Evolutionary conservation across 2,888 invertebrate species (phyloP), one percentile per base, ranked within the genome.

Genomic region (Coelopa pilipes): DNA sequence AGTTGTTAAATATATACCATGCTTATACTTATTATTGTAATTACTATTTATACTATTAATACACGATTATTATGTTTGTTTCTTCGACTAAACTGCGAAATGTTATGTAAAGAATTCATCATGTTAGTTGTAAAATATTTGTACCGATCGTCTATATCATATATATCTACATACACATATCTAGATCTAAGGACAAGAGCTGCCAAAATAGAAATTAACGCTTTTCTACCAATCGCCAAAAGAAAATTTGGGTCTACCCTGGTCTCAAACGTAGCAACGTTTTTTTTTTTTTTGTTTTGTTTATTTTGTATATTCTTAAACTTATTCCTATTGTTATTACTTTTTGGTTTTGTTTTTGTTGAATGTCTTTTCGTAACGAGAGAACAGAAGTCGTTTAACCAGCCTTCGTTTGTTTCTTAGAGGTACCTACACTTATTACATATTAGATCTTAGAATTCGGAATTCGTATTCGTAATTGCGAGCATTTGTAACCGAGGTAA

Each of bases 51-150:
- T 9, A 17, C 57, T 12, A 59, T 24, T 59, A 4, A 57, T 9
- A 17, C 57, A 19, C 17, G 19, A 55, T 7, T 19, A 21, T 21
- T 34, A 34, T 34, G 34, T 34, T 34, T 7, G 34, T 34, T 34
- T 34, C 34, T 34, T 34, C 34, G 34, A 34, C 34, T 34, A 34
- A 65, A 47, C 19, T n/a, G 12, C 5, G 46, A 65, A 65, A 46
- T 65, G 47, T 65, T 65, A 46, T 65, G 17, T 65, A 65, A 62
- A 65, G 24, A 46, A 17, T 17, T 46, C 19, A 65, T 45, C 19
- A 65, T 65, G 47, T 17, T 46, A 47, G 46, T 46, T 63, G 34
- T 34, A 34, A 34, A 34, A 34, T 34, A 45, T 45, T 45, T 63
- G 19, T 65, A 65, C 34, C 34, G 7, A 34, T 34, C 34, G 34